Base-by-base conservation (phyloP, 2,113 vertebrate species). In the Prochilodus magdalenae region DNA sequence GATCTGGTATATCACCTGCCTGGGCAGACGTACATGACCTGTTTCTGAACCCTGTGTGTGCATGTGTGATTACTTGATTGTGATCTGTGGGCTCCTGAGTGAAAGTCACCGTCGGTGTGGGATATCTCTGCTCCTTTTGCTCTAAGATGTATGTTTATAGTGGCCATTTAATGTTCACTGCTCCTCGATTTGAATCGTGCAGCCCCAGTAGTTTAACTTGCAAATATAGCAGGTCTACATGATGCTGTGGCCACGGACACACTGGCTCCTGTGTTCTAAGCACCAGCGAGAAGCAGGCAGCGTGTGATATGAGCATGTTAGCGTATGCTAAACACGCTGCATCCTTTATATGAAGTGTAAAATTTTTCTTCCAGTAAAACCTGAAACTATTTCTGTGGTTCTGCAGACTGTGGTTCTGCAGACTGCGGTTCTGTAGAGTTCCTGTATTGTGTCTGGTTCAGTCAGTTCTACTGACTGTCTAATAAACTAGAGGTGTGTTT, bases 131-230 rank as follows among this genome's bases (percentile, higher is more conserved):
- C 3, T 59, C 4, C 1, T 4, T 26, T 60, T 11, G 57, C 57
- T 60, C 1, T 2, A 26, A 60, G 57, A 60, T 2, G 51, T 75
- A 49, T 75, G 60, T 75, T 69, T 51, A 55, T 57, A 81, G 60
- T 74, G 47, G 53, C 27, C 14, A 74, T 75, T 47, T 47, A 75
- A 44, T 75, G 29, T 67, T 33, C 30, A 1, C 1, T 22, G 60
- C 59, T 51, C 36, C 29, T 22, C 51, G 59, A 75, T 81, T 81
- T 81, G 80, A 82, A 82, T 69, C 22, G 22, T 18, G 27, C 40
- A 69, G 60, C 60, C 29, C 13, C 3, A 67, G 30, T 67, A 47
- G 30, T 82, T 82, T 82, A 59, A 82, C 72, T 82, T 75, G 62
- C 80, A 82, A 82, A 75, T 69, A 27, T 1, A 30, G 49, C 49